Percentiles rank a stretch among this genome's conserved stretches.
phyloP scores from a whole-genome alignment of 2,888 invertebrate genomes.

The Tromatobia lineatoria region DNA sequence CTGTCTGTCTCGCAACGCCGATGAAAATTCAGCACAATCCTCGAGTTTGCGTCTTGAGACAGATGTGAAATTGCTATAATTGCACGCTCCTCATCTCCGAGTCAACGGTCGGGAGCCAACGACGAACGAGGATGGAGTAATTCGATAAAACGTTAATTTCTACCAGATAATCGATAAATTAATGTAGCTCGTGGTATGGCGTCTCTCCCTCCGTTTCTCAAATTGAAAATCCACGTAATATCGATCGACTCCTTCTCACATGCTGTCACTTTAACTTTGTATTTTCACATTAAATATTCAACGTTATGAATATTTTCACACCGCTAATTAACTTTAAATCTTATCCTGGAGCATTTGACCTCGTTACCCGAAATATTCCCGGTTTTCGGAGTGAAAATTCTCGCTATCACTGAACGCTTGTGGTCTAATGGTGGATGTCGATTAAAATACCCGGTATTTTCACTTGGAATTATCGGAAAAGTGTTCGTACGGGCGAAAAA shows the following conservation, averaged over 20 bases:
- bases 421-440: not conserved
- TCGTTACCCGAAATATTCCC: slow-evolving; percentile 4
- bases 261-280: not conserved
- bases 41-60: slow-evolving; percentile 14
- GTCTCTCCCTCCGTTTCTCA: slow-evolving; percentile 23
- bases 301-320: not conserved
- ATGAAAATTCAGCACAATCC: slow-evolving; percentile 35
- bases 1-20: slow-evolving; percentile 29
- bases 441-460: not conserved
- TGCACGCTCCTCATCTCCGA: slow-evolving; percentile 40
- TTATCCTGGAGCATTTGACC: not conserved
- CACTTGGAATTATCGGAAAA: slow-evolving; percentile 9
- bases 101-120: slow-evolving; percentile 7
- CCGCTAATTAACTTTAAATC: not conserved
- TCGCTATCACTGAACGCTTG: not conserved
- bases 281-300: not conserved
- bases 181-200: slow-evolving; percentile 1
- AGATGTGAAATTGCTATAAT: slow-evolving; percentile 36
- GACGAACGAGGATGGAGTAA: slow-evolving; percentile 27
- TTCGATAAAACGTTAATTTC: slow-evolving; percentile 54
- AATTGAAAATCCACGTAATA: slow-evolving; percentile 15
- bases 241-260: slow-evolving; percentile 11
- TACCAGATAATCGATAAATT: slow-evolving; percentile 55
- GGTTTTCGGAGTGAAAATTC: not conserved
- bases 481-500: slow-evolving; percentile 15